phyloP scores from a whole-genome alignment of 23 tunicate species.

The Clavelina lepadiformis region DNA sequence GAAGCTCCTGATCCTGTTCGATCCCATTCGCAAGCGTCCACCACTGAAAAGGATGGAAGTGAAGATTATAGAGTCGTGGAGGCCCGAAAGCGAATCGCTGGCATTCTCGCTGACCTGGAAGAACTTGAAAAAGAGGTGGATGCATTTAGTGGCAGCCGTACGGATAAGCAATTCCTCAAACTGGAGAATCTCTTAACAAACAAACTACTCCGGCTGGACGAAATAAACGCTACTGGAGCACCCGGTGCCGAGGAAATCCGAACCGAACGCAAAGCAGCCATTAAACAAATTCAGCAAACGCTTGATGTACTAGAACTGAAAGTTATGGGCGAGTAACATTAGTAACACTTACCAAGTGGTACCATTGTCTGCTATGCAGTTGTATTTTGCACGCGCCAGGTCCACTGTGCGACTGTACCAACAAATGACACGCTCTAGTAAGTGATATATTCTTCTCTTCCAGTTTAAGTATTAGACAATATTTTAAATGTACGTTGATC shows the following conservation, averaged over 20 bases:
- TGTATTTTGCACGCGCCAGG: too few relatives aligned
- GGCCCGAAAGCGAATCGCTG: conserved; percentile 19
- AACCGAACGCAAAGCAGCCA: conserved; percentile 48
- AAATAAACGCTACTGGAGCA: conserved; percentile 33
- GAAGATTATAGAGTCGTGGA: conserved; percentile 28
- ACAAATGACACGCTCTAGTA: too few relatives aligned
- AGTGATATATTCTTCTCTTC: too few relatives aligned
- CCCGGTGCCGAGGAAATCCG: conserved; percentile 47
- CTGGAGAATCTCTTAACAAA: conserved; percentile 50
- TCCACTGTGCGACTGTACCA: too few relatives aligned
- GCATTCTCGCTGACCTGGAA: conserved; percentile 21
- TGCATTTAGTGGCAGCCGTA: conserved; percentile 17
- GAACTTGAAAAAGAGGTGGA: conserved; percentile 48
- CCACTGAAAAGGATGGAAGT: not conserved
- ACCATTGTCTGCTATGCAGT: too few relatives aligned
- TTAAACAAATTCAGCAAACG: conserved; percentile 57
- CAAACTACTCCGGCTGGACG: conserved; percentile 50
- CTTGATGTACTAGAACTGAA: conserved; percentile 56
- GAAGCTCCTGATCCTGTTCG: too few relatives aligned
- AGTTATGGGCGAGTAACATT: too few relatives aligned
- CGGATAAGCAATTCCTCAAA: conserved; percentile 46
- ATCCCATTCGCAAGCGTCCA: too few relatives aligned
- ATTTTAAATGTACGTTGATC: too few relatives aligned
- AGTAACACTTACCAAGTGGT: too few relatives aligned
- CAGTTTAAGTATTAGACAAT: too few relatives aligned